Evolutionary conservation across 2,888 invertebrate genomes (phyloP), one percentile per base, ranked within the genome.

Genomic region (Amphipyra tragopoginis): DNA sequence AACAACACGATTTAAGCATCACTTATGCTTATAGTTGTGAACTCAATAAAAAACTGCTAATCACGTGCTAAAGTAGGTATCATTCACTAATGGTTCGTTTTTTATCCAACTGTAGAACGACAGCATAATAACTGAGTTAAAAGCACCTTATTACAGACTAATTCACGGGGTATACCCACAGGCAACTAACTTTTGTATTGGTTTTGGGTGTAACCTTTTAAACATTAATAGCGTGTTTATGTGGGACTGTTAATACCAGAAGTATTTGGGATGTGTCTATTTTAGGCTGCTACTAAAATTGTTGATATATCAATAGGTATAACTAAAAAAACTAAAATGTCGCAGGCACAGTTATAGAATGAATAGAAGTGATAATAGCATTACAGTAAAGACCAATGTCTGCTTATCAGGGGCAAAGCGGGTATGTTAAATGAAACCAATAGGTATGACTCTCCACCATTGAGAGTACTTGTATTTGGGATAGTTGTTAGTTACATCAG

Each of bases 101-200:
- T 79, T 75, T 65, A 65, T 66, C 50, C 14, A 67, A 53, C 65
- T 76, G 9, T 69, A 57, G 67, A 61, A 71, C 60, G 82, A 74
- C 76, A 78, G 54, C 51, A 59, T 81, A 81, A 82, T 81, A 80
- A 74, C 62, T 70, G 54, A 68, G 62, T 36, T 61, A 64, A 21
- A 59, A 59, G 56, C 66, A 54, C 5, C 53, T 71, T 55, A 61
- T 56, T 63, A 63, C 44, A 49, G 40, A 51, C 38, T 50, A 43
- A 29, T 39, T 45, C 38, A 21, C 21, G 21, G 21, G 13, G 29
- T 39, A 43, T 38, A 42, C 29, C 44, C 39, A 39, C n/a, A 57
- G 61, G 66, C 48, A 29, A 49, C 45, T 33, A 56, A 39, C 11
- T 52, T 66, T 45, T 47, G 36, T 63, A 42, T 70, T 62, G 15